A percentile compares a stretch with the other conserved stretches of the same genome.
These are phyloP conservation scores for Paramormyrops kingsleyae DNA, from an alignment of 2,113 vertebrate species.

Conservation along the genomic window DNA sequence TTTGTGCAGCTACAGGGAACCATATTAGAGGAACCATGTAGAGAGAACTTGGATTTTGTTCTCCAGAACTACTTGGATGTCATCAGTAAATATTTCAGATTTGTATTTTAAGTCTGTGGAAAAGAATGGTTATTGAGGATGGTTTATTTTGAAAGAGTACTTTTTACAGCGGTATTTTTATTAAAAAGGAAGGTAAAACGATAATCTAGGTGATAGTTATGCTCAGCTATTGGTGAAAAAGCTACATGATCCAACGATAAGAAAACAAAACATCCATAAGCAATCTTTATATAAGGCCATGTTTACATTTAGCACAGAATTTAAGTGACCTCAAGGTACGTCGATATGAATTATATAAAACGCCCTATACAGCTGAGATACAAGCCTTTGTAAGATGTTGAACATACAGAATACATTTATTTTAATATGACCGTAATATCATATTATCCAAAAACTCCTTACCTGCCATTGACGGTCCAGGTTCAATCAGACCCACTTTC, in stretches of 20 bases:
- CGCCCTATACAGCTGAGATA: background rate
- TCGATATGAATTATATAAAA: background rate
- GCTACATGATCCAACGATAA: background rate
- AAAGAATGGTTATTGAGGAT: background rate
- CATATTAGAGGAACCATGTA: background rate
- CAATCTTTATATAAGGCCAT: background rate
- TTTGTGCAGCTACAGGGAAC: background rate
- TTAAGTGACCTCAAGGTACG: background rate
- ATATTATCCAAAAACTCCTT: conserved; percentile 4
- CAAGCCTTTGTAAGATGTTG: background rate
- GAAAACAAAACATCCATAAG: background rate
- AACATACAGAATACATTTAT: background rate
- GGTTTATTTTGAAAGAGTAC: background rate
- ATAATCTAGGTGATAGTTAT: too few relatives aligned
- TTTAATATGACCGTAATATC: background rate
- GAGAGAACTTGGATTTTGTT: background rate
- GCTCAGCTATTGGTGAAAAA: background rate
- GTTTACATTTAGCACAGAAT: background rate
- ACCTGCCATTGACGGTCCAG: conserved; percentile 59
- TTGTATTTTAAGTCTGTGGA: background rate
- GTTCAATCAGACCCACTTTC: conserved; percentile 69
- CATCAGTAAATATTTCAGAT: background rate
- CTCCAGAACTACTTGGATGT: background rate
- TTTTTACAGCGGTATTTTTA: too few relatives aligned
- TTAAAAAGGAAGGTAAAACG: too few relatives aligned